phyloP scores from a whole-genome alignment of 2,888 invertebrate genomes.

The Synergus itoensis region DNA sequence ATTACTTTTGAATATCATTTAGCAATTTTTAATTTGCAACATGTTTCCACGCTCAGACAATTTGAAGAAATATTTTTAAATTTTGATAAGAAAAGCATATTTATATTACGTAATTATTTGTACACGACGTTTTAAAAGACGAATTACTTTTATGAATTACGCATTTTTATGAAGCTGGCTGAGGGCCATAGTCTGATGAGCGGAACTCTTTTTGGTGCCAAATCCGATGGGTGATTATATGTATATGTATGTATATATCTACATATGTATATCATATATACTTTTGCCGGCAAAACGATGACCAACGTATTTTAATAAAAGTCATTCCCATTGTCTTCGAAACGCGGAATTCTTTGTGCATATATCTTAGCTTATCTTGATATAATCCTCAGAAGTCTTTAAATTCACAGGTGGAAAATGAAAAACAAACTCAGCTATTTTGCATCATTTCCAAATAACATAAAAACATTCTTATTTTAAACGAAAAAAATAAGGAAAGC shows the following conservation, averaged over 20 bases:
- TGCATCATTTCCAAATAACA: neutral
- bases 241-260: too few species aligned
- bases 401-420: neutral
- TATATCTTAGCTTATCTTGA: too few species aligned
- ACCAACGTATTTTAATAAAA: neutral
- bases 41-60: too few species aligned
- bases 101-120: too few species aligned
- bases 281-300: neutral
- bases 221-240: neutral
- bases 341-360: neutral
- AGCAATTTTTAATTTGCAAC: too few species aligned
- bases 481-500: too few species aligned
- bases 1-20: too few species aligned
- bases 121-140: neutral
- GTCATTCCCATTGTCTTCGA: neutral
- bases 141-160: neutral
- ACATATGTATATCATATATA: neutral
- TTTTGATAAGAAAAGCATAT: too few species aligned
- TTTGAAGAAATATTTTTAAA: too few species aligned
- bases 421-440: neutral
- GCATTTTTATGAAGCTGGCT: neutral
- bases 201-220: neutral
- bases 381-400: neutral
- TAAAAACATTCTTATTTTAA: too few species aligned
- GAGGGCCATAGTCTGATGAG: neutral